phyloP scores from a whole-genome alignment of 2,888 invertebrate genomes.

The Augochlorella aurata region DNA sequence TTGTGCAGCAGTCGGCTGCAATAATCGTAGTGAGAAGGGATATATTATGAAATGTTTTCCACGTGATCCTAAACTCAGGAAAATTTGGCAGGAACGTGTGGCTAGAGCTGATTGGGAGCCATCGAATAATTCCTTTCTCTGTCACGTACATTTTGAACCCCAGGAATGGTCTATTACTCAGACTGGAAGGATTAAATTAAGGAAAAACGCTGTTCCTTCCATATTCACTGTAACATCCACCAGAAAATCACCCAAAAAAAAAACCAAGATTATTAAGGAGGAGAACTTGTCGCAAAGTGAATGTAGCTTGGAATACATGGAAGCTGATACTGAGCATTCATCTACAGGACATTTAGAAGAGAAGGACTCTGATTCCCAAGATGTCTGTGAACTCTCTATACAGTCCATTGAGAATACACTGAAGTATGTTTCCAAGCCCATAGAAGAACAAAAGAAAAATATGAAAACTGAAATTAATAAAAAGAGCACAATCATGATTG shows the following conservation, averaged over 20 bases:
- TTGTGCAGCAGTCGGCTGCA: slow-evolving; percentile 80
- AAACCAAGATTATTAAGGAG: slow-evolving; percentile 54
- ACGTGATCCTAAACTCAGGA: slow-evolving; percentile 76
- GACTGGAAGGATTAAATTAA: slow-evolving; percentile 75
- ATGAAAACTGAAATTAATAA: slow-evolving; percentile 46
- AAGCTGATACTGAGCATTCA: slow-evolving; percentile 61
- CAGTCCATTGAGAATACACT: not conserved
- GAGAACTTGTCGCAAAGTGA: slow-evolving; percentile 61
- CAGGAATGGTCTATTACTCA: slow-evolving; percentile 75
- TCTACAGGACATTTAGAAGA: slow-evolving; percentile 53
- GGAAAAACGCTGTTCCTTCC: slow-evolving; percentile 77
- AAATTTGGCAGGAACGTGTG: slow-evolving; percentile 78
- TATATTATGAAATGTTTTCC: slow-evolving; percentile 81
- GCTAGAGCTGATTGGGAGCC: slow-evolving; percentile 80
- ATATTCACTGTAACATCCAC: slow-evolving; percentile 77
- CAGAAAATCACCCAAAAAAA: slow-evolving; percentile 76
- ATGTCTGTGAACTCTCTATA: slow-evolving; percentile 33
- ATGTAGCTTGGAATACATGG: slow-evolving; percentile 67
- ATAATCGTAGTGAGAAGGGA: slow-evolving; percentile 80
- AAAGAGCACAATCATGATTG: slow-evolving; percentile 58
- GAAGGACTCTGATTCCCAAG: slow-evolving; percentile 50
- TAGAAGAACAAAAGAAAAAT: slow-evolving; percentile 14
- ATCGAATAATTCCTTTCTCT: slow-evolving; percentile 79
- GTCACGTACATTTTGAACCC: slow-evolving; percentile 78
- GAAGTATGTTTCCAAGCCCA: slow-evolving; percentile 8